Conservation (phyloP, 2,113 vertebrate genomes). For the Cyprinodon tularosa region DNA sequence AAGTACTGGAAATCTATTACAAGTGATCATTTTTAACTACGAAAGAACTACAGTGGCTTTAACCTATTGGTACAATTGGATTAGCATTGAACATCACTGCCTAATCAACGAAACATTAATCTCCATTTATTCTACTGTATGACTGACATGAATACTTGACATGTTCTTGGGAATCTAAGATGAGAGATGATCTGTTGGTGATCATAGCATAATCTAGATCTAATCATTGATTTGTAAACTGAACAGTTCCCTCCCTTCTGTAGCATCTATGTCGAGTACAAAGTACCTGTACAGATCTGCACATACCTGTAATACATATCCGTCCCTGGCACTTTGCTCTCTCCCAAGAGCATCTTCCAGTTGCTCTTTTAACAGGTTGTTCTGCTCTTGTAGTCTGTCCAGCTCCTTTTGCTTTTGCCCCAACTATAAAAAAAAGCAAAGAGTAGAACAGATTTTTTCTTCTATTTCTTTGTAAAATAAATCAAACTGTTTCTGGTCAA, state of each 20-base stretch:
- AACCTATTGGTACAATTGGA: no score
- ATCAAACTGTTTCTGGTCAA: background rate
- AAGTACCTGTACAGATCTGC: no score
- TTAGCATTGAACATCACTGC: no score
- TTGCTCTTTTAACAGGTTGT: conserved; percentile 90
- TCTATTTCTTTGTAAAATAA: background rate
- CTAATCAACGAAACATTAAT: background rate
- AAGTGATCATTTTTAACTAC: no score
- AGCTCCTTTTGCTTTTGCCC: conserved; percentile 94
- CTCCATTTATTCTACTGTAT: background rate
- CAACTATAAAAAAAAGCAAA: conserved; percentile 71
- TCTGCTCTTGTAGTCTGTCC: conserved; percentile 90
- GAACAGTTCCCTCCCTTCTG: no score
- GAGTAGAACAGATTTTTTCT: background rate
- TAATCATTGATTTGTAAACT: no score
- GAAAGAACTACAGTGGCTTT: no score
- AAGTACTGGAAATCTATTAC: no score
- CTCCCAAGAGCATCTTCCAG: conserved; percentile 89
- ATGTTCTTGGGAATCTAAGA: background rate
- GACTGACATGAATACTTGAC: background rate
- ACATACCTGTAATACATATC: conserved; percentile 94
- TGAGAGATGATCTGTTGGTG: background rate
- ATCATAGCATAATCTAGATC: background rate
- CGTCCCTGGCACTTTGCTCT: conserved; percentile 91
- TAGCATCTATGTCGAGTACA: no score